A percentile compares a stretch with the other conserved stretches of the same genome.
Evolutionary conservation across 1,140 invertebrate genomes (phyloP).

Genomic region (Leptinotarsa lineolata): DNA sequence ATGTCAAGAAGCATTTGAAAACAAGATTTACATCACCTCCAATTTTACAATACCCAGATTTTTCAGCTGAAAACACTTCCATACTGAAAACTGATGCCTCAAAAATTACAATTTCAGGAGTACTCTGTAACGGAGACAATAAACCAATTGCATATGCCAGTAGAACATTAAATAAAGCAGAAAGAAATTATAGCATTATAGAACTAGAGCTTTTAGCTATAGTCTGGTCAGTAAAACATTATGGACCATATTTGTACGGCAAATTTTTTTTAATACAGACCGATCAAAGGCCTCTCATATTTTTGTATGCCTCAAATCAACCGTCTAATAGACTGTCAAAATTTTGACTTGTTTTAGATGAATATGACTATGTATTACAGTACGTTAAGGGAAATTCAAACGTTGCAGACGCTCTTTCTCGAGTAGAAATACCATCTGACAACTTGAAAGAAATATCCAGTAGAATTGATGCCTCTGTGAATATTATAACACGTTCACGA

Average conservation of each 20-base stretch:
- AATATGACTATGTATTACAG: conserved; percentile 57
- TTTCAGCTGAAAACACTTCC: too few species aligned
- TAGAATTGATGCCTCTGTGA: too few species aligned
- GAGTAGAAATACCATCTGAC: too few species aligned
- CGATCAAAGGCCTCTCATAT: conserved; percentile 26
- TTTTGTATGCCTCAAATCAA: not conserved
- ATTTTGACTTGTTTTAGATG: conserved; percentile 53
- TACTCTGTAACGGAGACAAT: too few species aligned
- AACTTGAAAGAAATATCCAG: too few species aligned
- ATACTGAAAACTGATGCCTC: too few species aligned
- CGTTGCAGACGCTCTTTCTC: conserved; percentile 44
- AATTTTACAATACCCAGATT: conserved; percentile 46
- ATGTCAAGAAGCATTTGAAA: conserved; percentile 36
- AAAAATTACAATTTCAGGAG: too few species aligned
- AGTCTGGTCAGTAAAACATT: too few species aligned
- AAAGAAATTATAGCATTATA: too few species aligned
- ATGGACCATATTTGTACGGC: conserved; percentile 32
- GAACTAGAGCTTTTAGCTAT: too few species aligned
- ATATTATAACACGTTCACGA: too few species aligned
- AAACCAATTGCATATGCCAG: too few species aligned
- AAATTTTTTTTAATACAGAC: not conserved
- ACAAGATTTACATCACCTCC: conserved; percentile 49
- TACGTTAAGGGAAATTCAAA: conserved; percentile 55
- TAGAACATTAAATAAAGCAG: conserved; percentile 28
- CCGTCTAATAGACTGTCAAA: conserved; percentile 37